Percentiles rank a stretch among this genome's conserved stretches.
Conservation (phyloP, 2,888 invertebrate species). For the Trichacis sp. region DNA sequence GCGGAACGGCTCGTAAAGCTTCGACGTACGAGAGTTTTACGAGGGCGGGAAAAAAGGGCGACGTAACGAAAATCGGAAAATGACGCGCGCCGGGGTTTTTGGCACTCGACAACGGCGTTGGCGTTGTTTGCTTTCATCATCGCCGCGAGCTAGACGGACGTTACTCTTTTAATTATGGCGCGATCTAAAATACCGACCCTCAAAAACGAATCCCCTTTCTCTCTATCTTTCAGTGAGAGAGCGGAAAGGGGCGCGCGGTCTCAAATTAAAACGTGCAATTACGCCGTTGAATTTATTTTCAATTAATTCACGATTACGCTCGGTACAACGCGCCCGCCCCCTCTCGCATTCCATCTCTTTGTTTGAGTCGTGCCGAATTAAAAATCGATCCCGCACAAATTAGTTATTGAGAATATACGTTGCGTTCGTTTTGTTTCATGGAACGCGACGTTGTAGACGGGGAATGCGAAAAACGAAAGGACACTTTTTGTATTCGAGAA, state of each 20-base stretch:
- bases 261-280: conserved; percentile 62
- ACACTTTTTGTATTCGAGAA: too few relatives aligned
- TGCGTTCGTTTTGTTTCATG: conserved; percentile 23
- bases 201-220: conserved; percentile 27
- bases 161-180: conserved; percentile 61
- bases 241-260: too few relatives aligned
- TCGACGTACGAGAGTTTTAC: neutral
- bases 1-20: neutral
- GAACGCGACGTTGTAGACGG: conserved; percentile 26
- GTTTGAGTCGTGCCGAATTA: conserved; percentile 24
- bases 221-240: too few relatives aligned
- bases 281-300: conserved; percentile 57
- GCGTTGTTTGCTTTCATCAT: conserved; percentile 27
- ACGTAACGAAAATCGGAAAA: conserved; percentile 8
- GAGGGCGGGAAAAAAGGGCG: neutral
- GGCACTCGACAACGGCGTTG: neutral
- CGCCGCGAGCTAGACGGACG: conserved; percentile 47
- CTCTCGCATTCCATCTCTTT: conserved; percentile 23
- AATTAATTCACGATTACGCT: conserved; percentile 59
- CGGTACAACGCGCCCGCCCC: conserved; percentile 41
- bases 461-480: conserved; percentile 18
- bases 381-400: conserved; percentile 32
- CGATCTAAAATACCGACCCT: conserved; percentile 46
- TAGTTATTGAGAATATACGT: conserved; percentile 32
- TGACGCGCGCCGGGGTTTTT: conserved; percentile 11